Conservation (phyloP, 1,140 invertebrate genomes). For the Lysiphlebus fabarum region DNA sequence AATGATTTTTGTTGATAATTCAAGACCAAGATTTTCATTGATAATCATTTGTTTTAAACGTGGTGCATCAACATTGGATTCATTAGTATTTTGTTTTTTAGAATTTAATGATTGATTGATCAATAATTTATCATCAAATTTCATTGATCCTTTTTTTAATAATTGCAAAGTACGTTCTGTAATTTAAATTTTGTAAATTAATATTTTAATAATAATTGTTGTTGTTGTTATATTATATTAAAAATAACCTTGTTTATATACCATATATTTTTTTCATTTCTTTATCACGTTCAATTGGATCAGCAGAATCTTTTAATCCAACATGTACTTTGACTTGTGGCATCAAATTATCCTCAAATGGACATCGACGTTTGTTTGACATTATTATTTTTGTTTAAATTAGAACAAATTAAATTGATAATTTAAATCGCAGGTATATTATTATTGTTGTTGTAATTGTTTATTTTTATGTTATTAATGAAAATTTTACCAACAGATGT, state of each 20-base stretch:
- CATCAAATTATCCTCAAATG: constrained; percentile 36
- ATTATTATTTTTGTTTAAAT: constrained; percentile 19
- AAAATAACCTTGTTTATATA: constrained; percentile 30
- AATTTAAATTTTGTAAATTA: background rate
- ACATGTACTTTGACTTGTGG: constrained; percentile 41
- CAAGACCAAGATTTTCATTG: constrained; percentile 35
- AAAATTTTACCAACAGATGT: too few relatives aligned
- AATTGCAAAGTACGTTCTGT: constrained; percentile 37
- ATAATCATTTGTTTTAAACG: constrained; percentile 38
- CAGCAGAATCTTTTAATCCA: constrained; percentile 34
- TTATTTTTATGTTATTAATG: too few relatives aligned
- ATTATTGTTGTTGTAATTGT: too few relatives aligned
- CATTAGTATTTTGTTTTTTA: constrained; percentile 18
- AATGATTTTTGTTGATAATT: constrained; percentile 27
- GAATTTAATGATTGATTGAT: constrained; percentile 14
- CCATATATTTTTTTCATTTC: constrained; percentile 41
- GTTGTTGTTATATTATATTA: too few relatives aligned
- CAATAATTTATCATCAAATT: constrained; percentile 24
- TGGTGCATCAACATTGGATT: constrained; percentile 20
- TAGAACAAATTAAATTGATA: background rate
- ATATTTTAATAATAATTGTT: background rate
- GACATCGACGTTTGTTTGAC: constrained; percentile 41
- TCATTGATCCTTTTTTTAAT: constrained; percentile 34
- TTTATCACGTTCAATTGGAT: constrained; percentile 30
- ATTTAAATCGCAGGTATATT: too few relatives aligned